These are phyloP conservation scores for Cryptomyrus ogoouensis DNA, from an alignment of 2,113 vertebrate genomes.

Conservation along the genomic window DNA sequence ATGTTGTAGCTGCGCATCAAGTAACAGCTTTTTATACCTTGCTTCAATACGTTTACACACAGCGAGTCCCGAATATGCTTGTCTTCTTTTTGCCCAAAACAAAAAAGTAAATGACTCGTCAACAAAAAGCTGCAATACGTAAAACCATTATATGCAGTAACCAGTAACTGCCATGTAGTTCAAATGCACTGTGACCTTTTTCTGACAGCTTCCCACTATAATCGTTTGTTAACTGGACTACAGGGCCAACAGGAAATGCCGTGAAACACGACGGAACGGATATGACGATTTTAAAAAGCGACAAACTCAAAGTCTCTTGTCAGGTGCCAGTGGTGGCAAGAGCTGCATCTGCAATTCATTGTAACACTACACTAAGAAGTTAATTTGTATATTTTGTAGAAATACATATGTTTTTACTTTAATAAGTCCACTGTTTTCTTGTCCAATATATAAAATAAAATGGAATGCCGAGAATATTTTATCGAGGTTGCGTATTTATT, in stretches of 20 bases:
- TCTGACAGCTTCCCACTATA: not conserved
- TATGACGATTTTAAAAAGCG: not conserved
- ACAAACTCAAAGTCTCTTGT: not conserved
- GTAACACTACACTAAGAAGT: no score
- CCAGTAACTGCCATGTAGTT: not conserved
- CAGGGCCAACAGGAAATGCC: not conserved
- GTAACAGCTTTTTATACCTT: not conserved
- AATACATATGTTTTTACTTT: no score
- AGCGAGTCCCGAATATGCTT: not conserved
- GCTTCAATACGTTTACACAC: not conserved
- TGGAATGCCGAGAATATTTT: no score
- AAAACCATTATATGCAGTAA: not conserved
- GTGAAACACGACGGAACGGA: not conserved
- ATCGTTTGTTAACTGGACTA: not conserved
- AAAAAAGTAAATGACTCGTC: not conserved
- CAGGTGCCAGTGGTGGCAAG: no score
- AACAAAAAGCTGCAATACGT: not conserved
- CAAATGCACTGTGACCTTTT: not conserved
- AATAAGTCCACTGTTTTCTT: no score
- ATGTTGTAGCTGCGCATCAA: not conserved
- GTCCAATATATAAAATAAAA: no score
- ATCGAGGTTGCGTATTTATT: no score
- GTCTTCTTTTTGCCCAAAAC: not conserved
- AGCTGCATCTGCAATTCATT: no score
- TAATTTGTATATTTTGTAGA: no score